Conservation (phyloP, 2,797 vertebrate species). For the Onychomys leucogaster region DNA sequence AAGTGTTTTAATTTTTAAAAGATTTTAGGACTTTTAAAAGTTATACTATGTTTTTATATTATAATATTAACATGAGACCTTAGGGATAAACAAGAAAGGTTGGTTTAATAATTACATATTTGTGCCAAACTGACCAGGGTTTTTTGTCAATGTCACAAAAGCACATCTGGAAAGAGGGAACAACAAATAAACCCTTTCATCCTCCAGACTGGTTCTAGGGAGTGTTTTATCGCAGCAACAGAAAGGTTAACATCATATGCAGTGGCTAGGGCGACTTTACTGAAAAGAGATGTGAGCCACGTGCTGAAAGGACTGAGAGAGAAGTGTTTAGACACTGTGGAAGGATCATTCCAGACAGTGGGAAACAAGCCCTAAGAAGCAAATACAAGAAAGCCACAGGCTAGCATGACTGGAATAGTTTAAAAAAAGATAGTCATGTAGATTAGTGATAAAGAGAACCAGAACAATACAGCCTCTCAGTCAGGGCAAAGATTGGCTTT, state of each 20-base stretch:
- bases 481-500: neutral
- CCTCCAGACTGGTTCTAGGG: neutral
- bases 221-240: neutral
- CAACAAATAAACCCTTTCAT: neutral
- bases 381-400: conserved; percentile 32
- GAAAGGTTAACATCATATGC: neutral
- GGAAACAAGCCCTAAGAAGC: neutral
- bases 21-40: neutral
- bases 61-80: neutral
- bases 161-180: neutral
- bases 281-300: neutral
- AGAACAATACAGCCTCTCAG: neutral
- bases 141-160: neutral
- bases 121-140: neutral
- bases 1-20: neutral
- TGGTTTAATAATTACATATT: neutral
- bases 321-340: neutral
- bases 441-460: neutral
- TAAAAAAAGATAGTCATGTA: neutral
- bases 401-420: neutral
- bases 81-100: neutral
- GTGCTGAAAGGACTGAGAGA: conserved; percentile 4
- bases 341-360: neutral
- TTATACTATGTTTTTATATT: neutral
- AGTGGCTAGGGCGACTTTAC: conserved; percentile 26